Evolutionary conservation across 2,113 vertebrate genomes (phyloP).

Genomic region (Plestiodon gilberti): DNA sequence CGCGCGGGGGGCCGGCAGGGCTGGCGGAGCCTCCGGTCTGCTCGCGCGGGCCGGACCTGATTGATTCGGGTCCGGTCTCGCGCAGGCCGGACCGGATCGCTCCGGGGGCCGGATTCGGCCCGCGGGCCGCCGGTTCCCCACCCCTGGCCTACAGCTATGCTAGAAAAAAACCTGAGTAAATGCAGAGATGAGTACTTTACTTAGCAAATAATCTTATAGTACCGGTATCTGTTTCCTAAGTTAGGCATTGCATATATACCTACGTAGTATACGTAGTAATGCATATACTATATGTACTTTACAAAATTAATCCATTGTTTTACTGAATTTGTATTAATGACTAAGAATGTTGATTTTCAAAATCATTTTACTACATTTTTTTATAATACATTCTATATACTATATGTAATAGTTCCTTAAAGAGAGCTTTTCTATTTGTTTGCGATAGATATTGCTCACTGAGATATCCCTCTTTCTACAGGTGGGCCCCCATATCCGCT

Average conservation of each 20-base stretch:
- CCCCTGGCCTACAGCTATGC: neutral
- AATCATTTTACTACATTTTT: neutral
- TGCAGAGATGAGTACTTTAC: constrained; percentile 38
- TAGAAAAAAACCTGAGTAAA: constrained; percentile 42
- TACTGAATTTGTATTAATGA: constrained; percentile 43
- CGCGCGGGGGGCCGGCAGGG: too few species aligned
- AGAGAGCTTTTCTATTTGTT: neutral
- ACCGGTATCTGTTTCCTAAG: neutral
- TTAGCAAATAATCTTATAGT: constrained; percentile 18
- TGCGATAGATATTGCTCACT: neutral
- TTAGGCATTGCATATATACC: neutral
- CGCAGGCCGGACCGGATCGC: too few species aligned
- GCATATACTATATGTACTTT: neutral
- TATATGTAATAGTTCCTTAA: neutral
- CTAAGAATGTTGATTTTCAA: neutral
- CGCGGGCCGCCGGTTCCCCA: too few species aligned
- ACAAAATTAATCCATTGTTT: constrained; percentile 3
- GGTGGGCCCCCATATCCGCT: too few species aligned
- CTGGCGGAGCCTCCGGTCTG: too few species aligned
- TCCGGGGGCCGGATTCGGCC: too few species aligned
- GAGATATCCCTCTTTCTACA: neutral
- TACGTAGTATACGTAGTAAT: neutral
- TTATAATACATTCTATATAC: neutral
- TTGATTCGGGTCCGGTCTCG: too few species aligned
- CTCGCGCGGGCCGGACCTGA: too few species aligned